phyloP scores from a whole-genome alignment of 1,140 invertebrate genomes.

The Zaprionus lachaisei region DNA sequence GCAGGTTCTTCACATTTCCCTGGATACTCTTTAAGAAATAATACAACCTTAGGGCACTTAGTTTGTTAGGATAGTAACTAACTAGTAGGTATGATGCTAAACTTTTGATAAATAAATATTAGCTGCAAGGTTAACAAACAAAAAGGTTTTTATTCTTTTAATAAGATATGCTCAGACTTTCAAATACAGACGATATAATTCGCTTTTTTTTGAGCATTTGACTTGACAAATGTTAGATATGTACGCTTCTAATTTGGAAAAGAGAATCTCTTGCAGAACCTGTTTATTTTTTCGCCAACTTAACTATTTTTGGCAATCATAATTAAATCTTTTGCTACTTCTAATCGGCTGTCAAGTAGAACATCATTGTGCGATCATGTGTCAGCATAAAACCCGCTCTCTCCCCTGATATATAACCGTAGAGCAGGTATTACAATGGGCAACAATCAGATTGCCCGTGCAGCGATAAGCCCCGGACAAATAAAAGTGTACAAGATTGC shows the following conservation, averaged over 20 bases:
- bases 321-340: not conserved
- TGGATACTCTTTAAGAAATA: no score
- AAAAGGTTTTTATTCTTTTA: no score
- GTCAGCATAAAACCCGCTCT: slow-evolving; percentile 8
- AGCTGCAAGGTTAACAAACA: no score
- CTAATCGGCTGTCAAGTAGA: not conserved
- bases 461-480: slow-evolving; percentile 42
- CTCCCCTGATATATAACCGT: not conserved
- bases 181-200: no score
- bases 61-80: no score
- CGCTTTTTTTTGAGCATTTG: no score
- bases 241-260: not conserved
- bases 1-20: no score
- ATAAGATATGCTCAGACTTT: no score
- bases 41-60: no score
- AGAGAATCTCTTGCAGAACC: not conserved
- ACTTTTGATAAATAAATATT: not conserved
- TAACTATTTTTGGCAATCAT: not conserved
- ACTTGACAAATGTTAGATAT: not conserved
- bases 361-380: not conserved
- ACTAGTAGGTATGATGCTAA: no score
- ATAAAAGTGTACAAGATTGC: slow-evolving; percentile 29
- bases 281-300: not conserved
- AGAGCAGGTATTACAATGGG: not conserved
- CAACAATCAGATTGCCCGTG: slow-evolving; percentile 1